Conservation (phyloP, 2,113 vertebrate genomes). For the Mustela nigripes region DNA sequence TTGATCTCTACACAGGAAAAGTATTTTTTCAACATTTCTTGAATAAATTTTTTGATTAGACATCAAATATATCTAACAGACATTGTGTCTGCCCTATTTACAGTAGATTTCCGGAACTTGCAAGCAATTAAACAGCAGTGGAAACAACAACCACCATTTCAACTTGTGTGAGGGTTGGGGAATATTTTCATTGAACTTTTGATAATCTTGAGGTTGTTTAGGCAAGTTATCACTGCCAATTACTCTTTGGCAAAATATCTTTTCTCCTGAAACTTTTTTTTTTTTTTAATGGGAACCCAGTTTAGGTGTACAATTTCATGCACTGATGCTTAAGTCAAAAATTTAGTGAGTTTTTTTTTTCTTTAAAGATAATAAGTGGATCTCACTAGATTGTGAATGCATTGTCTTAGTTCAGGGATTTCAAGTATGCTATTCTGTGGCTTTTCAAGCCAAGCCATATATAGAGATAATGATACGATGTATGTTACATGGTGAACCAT, state of each 20-base stretch:
- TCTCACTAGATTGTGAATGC: background rate
- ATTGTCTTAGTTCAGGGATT: background rate
- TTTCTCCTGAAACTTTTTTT: background rate
- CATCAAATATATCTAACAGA: background rate
- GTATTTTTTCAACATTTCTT: conserved; percentile 41
- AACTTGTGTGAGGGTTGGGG: background rate
- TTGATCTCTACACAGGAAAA: background rate
- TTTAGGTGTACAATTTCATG: background rate
- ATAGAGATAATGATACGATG: background rate
- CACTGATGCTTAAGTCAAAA: background rate
- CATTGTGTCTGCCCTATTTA: background rate
- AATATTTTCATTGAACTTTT: background rate
- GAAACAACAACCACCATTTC: background rate
- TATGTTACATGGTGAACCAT: background rate
- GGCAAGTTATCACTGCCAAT: background rate
- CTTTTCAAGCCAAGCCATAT: background rate
- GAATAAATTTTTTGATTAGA: background rate
- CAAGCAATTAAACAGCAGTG: background rate
- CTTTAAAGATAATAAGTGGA: background rate
- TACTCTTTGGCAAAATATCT: background rate
- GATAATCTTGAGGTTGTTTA: background rate
- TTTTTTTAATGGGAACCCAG: background rate
- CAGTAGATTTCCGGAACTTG: background rate
- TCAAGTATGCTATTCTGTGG: background rate
- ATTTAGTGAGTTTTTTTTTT: background rate